Conservation (phyloP, 2,888 invertebrate species). For the Steinernema scapterisci region DNA sequence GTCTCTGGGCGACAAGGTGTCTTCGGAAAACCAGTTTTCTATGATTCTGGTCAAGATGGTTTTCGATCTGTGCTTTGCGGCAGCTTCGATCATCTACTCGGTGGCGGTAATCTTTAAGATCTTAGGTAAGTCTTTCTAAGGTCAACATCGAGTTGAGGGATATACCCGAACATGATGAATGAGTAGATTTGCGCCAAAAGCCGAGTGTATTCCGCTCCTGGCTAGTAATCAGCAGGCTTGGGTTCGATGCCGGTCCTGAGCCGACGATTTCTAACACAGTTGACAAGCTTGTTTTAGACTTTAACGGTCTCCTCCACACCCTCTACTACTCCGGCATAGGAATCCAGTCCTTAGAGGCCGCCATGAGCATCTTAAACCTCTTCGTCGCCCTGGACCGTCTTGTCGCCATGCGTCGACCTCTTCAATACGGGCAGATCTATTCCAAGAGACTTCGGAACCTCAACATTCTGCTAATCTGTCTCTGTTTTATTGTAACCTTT, state of each 20-base stretch:
- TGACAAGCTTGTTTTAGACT: neutral
- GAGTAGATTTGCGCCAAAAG: too few species aligned
- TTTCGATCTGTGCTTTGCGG: neutral
- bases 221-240: too few species aligned
- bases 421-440: neutral
- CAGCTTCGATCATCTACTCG: neutral
- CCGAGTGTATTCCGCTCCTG: too few species aligned
- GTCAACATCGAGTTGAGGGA: too few species aligned
- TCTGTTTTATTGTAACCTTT: neutral
- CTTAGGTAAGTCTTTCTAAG: neutral
- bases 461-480: neutral
- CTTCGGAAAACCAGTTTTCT: neutral
- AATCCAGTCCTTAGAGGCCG: neutral
- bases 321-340: neutral
- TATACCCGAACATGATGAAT: too few species aligned
- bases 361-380: neutral
- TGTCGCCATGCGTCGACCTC: neutral
- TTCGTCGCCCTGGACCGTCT: neutral
- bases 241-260: too few species aligned
- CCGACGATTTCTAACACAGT: too few species aligned
- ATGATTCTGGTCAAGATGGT: slow-evolving; percentile 1
- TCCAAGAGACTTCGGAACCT: neutral
- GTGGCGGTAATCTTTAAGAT: neutral
- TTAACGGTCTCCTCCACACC: neutral
- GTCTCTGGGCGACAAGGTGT: neutral